Conservation (phyloP, 2,888 invertebrate genomes). For the Danaus chrysippus region DNA sequence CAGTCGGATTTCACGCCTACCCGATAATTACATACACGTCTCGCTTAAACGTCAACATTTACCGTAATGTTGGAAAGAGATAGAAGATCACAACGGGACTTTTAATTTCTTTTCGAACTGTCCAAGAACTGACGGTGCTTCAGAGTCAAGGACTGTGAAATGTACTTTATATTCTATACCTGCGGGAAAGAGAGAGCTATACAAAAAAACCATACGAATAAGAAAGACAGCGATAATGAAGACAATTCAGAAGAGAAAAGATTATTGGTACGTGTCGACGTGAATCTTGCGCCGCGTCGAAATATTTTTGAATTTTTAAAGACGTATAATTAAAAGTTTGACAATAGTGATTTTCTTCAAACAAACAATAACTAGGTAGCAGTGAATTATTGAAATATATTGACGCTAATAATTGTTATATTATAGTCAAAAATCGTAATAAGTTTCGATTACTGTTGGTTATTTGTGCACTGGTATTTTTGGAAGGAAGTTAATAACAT, state of each 20-base stretch:
- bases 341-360: not conserved
- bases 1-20: slow-evolving; percentile 59
- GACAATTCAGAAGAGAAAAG: slow-evolving; percentile 53
- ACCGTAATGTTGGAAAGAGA: slow-evolving; percentile 41
- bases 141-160: slow-evolving; percentile 66
- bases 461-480: not conserved
- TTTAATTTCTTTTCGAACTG: slow-evolving; percentile 52
- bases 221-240: slow-evolving; percentile 41
- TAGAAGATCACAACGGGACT: slow-evolving; percentile 61
- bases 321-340: slow-evolving; percentile 17
- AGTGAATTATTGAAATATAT: not conserved
- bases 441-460: not conserved
- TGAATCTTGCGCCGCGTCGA: slow-evolving; percentile 49
- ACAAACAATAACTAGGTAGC: too few species aligned
- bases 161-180: slow-evolving; percentile 44
- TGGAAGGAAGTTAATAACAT: not conserved
- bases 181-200: slow-evolving; percentile 39
- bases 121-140: slow-evolving; percentile 42
- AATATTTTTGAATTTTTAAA: slow-evolving; percentile 41
- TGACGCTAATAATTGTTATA: not conserved
- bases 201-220: slow-evolving; percentile 32
- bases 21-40: slow-evolving; percentile 50
- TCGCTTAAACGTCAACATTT: slow-evolving; percentile 39
- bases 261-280: slow-evolving; percentile 45
- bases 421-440: not conserved